A percentile compares a stretch with the other conserved stretches of the same genome.
Conservation (phyloP, 92 coral and sea anemone species). For the Epizoanthus illoricatus region DNA sequence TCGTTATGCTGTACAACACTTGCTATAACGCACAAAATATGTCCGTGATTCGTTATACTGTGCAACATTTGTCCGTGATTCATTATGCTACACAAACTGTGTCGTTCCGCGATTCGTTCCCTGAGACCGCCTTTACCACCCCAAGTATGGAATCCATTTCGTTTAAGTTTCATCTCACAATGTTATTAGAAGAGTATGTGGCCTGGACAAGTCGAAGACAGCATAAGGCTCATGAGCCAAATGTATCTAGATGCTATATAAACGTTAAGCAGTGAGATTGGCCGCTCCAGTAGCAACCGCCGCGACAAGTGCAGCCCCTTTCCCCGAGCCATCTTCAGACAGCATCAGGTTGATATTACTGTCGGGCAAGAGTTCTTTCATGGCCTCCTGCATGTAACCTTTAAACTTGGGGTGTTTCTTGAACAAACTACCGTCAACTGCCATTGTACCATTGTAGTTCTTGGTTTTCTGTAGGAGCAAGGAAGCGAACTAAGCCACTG, state of each 20-base stretch:
- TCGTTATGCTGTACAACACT: no score
- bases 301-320: constrained; percentile 96
- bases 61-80: no score
- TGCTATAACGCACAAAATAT: no score
- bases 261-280: no score
- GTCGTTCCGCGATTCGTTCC: no score
- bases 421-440: constrained; percentile 92
- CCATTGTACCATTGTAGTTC: constrained; percentile 74
- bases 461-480: constrained; percentile 70
- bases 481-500: neutral
- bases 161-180: no score
- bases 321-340: constrained; percentile 99
- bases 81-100: no score
- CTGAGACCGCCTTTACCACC: no score
- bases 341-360: constrained; percentile 79
- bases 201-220: neutral
- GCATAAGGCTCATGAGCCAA: neutral
- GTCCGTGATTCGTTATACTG: no score
- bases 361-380: constrained; percentile 74
- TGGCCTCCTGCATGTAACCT: constrained; percentile 85
- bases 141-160: no score
- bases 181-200: no score
- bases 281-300: constrained; percentile 74
- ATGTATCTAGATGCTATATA: neutral
- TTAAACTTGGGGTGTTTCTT: constrained; percentile 94